Evolutionary conservation across 2,888 invertebrate genomes (phyloP).

Genomic region (Steinernema hermaphroditum): DNA sequence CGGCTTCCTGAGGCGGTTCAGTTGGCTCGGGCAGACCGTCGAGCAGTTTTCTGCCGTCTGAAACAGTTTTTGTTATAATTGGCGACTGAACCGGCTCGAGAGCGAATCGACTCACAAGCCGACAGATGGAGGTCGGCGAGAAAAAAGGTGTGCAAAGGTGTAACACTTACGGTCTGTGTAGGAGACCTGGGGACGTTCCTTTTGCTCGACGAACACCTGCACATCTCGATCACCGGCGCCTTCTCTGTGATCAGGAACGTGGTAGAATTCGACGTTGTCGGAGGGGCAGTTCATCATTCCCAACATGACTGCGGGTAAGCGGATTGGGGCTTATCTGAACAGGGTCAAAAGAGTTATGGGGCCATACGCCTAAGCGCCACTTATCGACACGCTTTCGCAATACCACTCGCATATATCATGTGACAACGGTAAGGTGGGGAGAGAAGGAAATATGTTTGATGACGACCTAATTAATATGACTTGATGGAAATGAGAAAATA

Average conservation of each 20-base stretch:
- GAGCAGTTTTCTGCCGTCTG: constrained; percentile 49
- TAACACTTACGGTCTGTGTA: constrained; percentile 46
- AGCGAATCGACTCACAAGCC: background rate
- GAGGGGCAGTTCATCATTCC: constrained; percentile 53
- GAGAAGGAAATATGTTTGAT: background rate
- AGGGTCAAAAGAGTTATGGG: no score
- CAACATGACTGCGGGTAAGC: constrained; percentile 38
- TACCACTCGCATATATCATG: no score
- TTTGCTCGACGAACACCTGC: constrained; percentile 47
- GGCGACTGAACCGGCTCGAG: background rate
- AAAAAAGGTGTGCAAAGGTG: background rate
- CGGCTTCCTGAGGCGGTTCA: constrained; percentile 5
- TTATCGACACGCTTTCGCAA: background rate
- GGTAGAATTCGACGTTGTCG: constrained; percentile 52
- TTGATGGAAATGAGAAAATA: constrained; percentile 1
- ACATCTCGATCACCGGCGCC: constrained; percentile 38
- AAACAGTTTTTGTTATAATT: constrained; percentile 4
- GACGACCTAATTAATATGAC: constrained; percentile 9
- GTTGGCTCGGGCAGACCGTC: constrained; percentile 42
- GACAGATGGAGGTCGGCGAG: background rate
- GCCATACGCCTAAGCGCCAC: no score
- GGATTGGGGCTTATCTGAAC: background rate
- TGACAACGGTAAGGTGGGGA: no score
- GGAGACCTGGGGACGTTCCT: constrained; percentile 45
- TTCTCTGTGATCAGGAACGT: constrained; percentile 38